A percentile compares a stretch with the other conserved stretches of the same genome.
These are phyloP conservation scores for Lindbergichthys nudifrons DNA, from an alignment of 2,797 vertebrate species.

Conservation along the genomic window DNA sequence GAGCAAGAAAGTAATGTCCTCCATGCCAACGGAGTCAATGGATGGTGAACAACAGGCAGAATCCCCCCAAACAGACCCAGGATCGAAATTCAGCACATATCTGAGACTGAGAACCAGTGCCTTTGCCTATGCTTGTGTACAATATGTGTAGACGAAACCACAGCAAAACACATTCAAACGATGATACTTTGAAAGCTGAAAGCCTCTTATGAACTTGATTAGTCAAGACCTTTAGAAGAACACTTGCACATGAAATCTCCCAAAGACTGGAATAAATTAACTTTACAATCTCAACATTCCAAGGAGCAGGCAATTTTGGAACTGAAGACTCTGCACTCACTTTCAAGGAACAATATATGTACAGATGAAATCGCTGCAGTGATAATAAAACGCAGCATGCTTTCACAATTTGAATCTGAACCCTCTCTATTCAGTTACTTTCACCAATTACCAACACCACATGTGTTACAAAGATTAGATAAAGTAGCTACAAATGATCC, in stretches of 20 bases:
- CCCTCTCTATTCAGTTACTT: constrained; percentile 22
- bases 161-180: constrained; percentile 13
- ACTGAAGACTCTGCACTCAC: constrained; percentile 9
- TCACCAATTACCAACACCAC: constrained; percentile 4
- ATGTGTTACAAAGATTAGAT: constrained; percentile 15
- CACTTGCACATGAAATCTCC: constrained; percentile 24
- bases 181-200: constrained; percentile 9
- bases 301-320: constrained; percentile 20
- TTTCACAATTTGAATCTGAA: constrained; percentile 40
- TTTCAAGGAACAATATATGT: constrained; percentile 17
- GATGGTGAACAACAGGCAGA: neutral
- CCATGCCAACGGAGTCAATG: neutral
- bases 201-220: constrained; percentile 25
- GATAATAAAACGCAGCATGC: constrained; percentile 52
- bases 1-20: constrained; percentile 19
- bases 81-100: neutral
- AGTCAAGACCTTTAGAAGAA: constrained; percentile 17
- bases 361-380: constrained; percentile 2
- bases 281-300: constrained; percentile 45
- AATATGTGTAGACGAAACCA: constrained; percentile 1
- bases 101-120: neutral
- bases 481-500: neutral
- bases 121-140: neutral
- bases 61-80: neutral
- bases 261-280: constrained; percentile 53